A percentile compares a stretch with the other conserved stretches of the same genome.
phyloP scores from a whole-genome alignment of 2,797 vertebrate species.

The Enteromius argenteus region DNA sequence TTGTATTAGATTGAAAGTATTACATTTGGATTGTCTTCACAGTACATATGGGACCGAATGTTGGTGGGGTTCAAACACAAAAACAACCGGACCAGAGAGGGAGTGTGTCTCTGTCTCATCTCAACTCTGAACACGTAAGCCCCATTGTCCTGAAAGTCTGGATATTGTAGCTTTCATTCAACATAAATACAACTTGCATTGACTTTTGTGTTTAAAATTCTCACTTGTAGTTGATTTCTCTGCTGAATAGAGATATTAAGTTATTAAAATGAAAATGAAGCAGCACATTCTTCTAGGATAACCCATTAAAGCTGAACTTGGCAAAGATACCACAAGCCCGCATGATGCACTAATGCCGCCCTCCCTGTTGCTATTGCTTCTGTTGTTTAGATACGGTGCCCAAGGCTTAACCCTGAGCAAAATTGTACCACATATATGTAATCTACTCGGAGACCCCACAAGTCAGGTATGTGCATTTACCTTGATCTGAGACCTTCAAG shows the following conservation, averaged over 20 bases:
- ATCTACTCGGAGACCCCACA: constrained; percentile 94
- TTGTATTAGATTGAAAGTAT: constrained; percentile 3
- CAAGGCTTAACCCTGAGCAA: constrained; percentile 97
- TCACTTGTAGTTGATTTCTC: not conserved
- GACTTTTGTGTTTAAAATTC: not conserved
- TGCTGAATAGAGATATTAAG: not conserved
- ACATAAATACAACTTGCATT: not conserved
- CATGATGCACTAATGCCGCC: constrained; percentile 6
- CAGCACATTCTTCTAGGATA: not conserved
- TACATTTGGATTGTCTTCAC: constrained; percentile 53
- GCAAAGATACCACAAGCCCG: constrained; percentile 11
- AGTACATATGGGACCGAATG: constrained; percentile 98
- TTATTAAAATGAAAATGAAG: not conserved
- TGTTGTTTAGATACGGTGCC: constrained; percentile 88
- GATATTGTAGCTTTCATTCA: not conserved
- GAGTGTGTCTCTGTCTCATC: constrained; percentile 96
- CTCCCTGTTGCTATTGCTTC: not conserved
- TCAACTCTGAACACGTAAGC: constrained; percentile 91
- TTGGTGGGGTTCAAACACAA: constrained; percentile 99
- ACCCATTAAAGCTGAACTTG: constrained; percentile 14
- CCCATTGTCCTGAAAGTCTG: not conserved
- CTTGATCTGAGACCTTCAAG: not conserved
- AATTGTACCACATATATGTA: constrained; percentile 99
- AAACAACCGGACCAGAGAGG: constrained; percentile 97
- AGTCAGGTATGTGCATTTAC: constrained; percentile 85